Percentiles rank a stretch among this genome's conserved stretches.
These are phyloP conservation scores for Zoanthus sociatus DNA, from an alignment of 92 coral and sea anemone species.

Conservation along the genomic window DNA sequence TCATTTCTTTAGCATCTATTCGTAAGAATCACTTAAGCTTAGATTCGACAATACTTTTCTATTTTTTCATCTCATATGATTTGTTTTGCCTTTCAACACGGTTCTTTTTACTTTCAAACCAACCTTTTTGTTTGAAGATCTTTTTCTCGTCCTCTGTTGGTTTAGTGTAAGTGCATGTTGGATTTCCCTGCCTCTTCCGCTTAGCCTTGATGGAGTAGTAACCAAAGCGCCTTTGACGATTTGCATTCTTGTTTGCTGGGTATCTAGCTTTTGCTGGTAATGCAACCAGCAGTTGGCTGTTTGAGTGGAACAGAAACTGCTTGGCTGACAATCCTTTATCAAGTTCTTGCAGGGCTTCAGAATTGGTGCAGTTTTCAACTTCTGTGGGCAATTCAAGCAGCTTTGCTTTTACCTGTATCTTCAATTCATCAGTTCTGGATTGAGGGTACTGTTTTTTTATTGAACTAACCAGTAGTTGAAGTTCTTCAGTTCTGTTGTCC, in stretches of 20 bases:
- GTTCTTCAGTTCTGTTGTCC: no score
- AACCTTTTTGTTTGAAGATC: no score
- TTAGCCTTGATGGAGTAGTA: conserved; percentile 50
- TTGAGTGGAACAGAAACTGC: conserved; percentile 47
- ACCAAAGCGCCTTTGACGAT: conserved; percentile 52
- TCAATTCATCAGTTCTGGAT: background rate
- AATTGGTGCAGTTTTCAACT: conserved; percentile 41
- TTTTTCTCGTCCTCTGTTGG: conserved; percentile 12
- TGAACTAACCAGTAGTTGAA: no score
- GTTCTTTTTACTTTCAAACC: no score
- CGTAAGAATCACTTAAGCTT: no score
- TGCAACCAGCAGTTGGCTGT: background rate
- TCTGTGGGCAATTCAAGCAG: conserved; percentile 11
- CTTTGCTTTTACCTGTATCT: background rate
- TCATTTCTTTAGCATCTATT: no score
- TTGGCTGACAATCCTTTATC: conserved; percentile 52
- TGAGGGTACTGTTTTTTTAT: no score
- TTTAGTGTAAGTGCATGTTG: conserved; percentile 40
- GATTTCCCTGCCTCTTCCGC: conserved; percentile 39
- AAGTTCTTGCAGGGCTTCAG: conserved; percentile 40
- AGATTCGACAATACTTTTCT: no score
- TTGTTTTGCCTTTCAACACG: no score
- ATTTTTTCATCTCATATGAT: no score
- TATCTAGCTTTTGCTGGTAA: conserved; percentile 24
- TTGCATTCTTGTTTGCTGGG: conserved; percentile 68